Evolutionary conservation across 2,797 vertebrate species (phyloP).

Genomic region (Molossus alvarezi): DNA sequence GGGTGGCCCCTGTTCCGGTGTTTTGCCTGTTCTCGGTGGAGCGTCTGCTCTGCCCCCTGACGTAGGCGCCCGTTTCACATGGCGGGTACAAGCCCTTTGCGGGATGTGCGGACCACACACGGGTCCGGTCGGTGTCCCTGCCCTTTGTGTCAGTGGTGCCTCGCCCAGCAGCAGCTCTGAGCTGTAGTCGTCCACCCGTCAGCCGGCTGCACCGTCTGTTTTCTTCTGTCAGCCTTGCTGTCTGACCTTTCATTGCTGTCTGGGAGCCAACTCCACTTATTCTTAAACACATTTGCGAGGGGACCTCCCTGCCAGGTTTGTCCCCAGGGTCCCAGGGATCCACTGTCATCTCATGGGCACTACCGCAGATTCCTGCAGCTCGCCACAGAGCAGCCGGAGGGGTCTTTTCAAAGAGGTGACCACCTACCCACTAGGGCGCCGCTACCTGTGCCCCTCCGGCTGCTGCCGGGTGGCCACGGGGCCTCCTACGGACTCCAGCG

Average conservation of each 20-base stretch:
- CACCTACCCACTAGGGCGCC: no score
- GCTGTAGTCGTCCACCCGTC: fast-evolving
- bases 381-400: background rate
- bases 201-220: background rate
- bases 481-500: fast-evolving
- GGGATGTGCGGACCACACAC: fast-evolving
- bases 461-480: background rate
- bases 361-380: background rate
- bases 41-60: fast-evolving
- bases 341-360: background rate
- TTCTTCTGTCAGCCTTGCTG: background rate
- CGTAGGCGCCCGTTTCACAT: background rate
- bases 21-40: background rate
- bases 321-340: background rate
- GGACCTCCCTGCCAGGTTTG: background rate
- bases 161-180: background rate
- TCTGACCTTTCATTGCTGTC: background rate
- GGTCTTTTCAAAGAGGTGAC: background rate
- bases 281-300: background rate
- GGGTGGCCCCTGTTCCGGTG: no score
- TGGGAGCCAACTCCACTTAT: fast-evolving
- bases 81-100: fast-evolving
- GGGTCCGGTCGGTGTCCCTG: fast-evolving
- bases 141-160: background rate
- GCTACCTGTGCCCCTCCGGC: fast-evolving